These are phyloP conservation scores for Hirtodrosophila cameraria DNA, from an alignment of 2,888 invertebrate genomes.

Conservation along the genomic window DNA sequence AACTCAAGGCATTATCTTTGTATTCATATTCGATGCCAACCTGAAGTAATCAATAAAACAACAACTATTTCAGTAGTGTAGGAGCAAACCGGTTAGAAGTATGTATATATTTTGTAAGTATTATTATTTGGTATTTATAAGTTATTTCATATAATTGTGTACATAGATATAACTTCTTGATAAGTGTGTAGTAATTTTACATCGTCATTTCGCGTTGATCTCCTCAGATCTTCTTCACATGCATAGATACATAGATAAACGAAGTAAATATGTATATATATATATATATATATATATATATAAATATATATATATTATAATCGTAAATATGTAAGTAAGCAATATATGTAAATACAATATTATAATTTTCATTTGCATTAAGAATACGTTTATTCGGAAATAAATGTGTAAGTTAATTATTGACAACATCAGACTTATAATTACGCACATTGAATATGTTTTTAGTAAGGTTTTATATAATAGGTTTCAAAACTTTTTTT, in stretches of 20 bases:
- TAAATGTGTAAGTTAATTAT: constrained; percentile 67
- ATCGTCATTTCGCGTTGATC: constrained; percentile 27
- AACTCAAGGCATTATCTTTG: too few species aligned
- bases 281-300: constrained; percentile 41
- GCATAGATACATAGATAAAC: constrained; percentile 49
- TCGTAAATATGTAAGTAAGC: too few species aligned
- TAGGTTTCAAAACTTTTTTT: too few species aligned
- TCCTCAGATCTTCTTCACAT: constrained; percentile 1
- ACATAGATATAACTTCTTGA: constrained; percentile 60
- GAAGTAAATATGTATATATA: constrained; percentile 55
- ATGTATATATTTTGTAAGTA: constrained; percentile 55
- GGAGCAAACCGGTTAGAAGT: constrained; percentile 72
- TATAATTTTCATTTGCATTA: constrained; percentile 44
- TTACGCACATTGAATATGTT: constrained; percentile 79
- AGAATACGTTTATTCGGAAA: constrained; percentile 57
- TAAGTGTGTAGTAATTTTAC: constrained; percentile 45
- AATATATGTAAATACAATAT: constrained; percentile 31
- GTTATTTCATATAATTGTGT: constrained; percentile 47
- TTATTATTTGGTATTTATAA: constrained; percentile 38
- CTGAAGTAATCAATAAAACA: constrained; percentile 11
- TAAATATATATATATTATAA: too few species aligned
- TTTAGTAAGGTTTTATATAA: constrained; percentile 41
- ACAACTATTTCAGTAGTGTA: constrained; percentile 34
- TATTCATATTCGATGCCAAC: too few species aligned
- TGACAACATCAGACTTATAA: constrained; percentile 83